These are phyloP conservation scores for Lysandra coridon DNA, from an alignment of 2,888 invertebrate species.

Conservation along the genomic window DNA sequence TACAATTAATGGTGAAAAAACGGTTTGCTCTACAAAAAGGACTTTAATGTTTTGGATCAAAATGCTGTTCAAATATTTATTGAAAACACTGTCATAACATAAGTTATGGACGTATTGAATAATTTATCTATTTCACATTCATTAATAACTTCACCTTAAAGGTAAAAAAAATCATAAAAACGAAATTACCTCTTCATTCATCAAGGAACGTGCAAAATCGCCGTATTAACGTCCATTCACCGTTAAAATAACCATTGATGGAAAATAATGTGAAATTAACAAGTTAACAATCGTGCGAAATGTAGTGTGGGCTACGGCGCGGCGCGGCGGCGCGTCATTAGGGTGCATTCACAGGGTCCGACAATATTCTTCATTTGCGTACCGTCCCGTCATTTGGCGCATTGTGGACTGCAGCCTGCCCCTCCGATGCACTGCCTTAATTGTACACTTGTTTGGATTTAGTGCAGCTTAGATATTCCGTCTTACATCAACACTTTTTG, in stretches of 20 bases:
- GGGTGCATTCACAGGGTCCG: conserved; percentile 75
- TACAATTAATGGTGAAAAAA: not conserved
- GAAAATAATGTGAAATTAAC: conserved; percentile 54
- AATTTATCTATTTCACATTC: not conserved
- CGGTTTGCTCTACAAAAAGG: not conserved
- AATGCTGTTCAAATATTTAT: not conserved
- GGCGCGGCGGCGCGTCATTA: conserved; percentile 62
- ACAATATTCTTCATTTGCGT: conserved; percentile 81
- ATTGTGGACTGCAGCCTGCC: conserved; percentile 63
- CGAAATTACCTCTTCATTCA: not conserved
- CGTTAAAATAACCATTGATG: conserved; percentile 26
- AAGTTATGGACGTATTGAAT: too few relatives aligned
- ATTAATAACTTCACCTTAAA: not conserved
- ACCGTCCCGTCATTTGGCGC: conserved; percentile 72
- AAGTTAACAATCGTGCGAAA: conserved; percentile 67
- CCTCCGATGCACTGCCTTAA: conserved; percentile 71
- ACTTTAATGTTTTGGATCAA: not conserved
- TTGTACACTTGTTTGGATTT: conserved; percentile 72
- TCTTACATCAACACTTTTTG: conserved; percentile 5
- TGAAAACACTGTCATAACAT: not conserved
- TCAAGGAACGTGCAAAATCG: not conserved
- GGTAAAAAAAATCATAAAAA: not conserved
- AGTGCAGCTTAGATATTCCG: conserved; percentile 32
- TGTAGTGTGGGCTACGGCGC: conserved; percentile 65
- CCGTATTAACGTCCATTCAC: not conserved